A percentile compares a stretch with the other conserved stretches of the same genome.
Evolutionary conservation across 2,113 vertebrate genomes (phyloP).

Genomic region (Macrotis lagotis): DNA sequence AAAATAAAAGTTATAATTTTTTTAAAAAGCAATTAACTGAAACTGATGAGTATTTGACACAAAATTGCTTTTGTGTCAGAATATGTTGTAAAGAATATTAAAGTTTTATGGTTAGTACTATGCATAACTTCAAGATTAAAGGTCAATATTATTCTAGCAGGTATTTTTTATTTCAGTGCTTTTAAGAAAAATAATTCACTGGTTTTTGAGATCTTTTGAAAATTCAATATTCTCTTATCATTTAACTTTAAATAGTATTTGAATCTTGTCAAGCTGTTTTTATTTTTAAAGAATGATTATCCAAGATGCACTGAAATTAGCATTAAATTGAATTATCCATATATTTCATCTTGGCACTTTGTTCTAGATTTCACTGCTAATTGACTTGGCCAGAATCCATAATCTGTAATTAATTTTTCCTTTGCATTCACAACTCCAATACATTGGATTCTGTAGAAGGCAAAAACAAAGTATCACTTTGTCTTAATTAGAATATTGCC

Average conservation of each 20-base stretch:
- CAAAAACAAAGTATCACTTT: neutral
- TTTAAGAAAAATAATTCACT: constrained; percentile 33
- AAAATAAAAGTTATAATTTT: neutral
- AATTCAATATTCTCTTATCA: constrained; percentile 48
- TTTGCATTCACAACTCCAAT: constrained; percentile 49
- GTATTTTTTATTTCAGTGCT: constrained; percentile 18
- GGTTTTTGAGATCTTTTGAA: constrained; percentile 31
- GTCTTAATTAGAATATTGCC: constrained; percentile 7
- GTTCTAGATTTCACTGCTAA: constrained; percentile 31
- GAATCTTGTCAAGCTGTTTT: constrained; percentile 48
- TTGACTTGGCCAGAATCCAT: constrained; percentile 21
- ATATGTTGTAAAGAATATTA: constrained; percentile 13
- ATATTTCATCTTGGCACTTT: neutral
- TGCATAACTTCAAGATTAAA: neutral
- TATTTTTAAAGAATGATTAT: constrained; percentile 42
- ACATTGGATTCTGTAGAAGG: constrained; percentile 15
- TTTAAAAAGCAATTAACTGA: constrained; percentile 22
- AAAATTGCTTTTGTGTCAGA: constrained; percentile 18
- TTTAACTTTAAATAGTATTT: constrained; percentile 31
- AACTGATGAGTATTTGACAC: constrained; percentile 1
- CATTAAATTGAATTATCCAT: constrained; percentile 40
- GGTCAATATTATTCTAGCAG: neutral
- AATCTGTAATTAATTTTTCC: constrained; percentile 38
- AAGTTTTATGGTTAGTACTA: neutral
- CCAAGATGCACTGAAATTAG: constrained; percentile 29